Conservation (phyloP, 2,797 vertebrate species). For the Naso thynnoides region DNA sequence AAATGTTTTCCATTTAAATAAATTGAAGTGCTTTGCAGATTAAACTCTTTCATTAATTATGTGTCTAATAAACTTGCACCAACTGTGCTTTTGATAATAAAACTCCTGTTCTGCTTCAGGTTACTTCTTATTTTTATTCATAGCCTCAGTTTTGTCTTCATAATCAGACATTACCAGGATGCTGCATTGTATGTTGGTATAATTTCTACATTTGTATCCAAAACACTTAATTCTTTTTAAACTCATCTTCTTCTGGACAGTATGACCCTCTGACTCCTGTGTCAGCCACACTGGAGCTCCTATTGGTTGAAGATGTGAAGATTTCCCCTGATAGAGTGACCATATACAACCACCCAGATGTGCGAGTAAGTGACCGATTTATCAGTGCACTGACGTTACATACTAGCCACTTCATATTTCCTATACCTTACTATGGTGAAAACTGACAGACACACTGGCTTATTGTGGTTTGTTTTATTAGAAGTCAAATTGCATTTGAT, state of each 20-base stretch:
- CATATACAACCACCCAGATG: slow-evolving; percentile 92
- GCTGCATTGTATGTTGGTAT: not conserved
- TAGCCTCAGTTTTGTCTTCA: not conserved
- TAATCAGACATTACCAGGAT: not conserved
- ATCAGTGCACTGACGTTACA: not conserved
- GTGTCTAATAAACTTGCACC: too few species aligned
- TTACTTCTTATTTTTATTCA: not conserved
- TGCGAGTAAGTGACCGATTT: slow-evolving; percentile 84
- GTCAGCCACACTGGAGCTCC: slow-evolving; percentile 90
- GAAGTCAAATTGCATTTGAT: not conserved
- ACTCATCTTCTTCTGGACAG: slow-evolving; percentile 74
- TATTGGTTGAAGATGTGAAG: slow-evolving; percentile 93
- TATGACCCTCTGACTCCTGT: slow-evolving; percentile 83
- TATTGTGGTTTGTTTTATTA: slow-evolving; percentile 8
- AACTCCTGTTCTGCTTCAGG: not conserved
- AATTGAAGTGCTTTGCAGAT: not conserved
- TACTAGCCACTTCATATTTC: not conserved
- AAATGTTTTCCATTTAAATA: not conserved
- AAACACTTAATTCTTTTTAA: not conserved
- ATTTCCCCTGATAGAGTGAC: slow-evolving; percentile 87
- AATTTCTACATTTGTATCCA: slow-evolving; percentile 18
- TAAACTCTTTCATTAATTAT: too few species aligned
- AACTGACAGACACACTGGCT: not conserved
- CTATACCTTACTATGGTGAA: not conserved
- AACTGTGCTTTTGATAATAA: not conserved